These are phyloP conservation scores for Oncorhynchus gorbuscha DNA, from an alignment of 2,113 vertebrate species.

Conservation along the genomic window DNA sequence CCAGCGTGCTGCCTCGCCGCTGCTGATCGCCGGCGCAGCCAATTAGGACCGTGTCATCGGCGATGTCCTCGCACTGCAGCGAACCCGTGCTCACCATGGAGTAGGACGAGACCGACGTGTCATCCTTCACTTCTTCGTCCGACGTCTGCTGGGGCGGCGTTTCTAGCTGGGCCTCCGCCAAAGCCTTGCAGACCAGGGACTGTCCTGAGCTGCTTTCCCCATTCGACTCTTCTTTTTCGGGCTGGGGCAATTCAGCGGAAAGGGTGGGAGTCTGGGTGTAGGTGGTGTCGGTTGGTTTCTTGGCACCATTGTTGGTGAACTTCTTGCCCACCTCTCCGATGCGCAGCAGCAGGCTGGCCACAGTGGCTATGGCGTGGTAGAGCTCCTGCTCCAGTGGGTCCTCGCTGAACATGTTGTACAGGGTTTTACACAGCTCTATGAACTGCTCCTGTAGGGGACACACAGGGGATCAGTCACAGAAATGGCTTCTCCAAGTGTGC, in stretches of 20 bases:
- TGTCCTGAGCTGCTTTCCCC: conserved; percentile 38
- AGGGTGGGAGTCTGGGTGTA: conserved; percentile 4
- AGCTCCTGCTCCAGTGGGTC: conserved; percentile 87
- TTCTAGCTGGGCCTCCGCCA: conserved; percentile 69
- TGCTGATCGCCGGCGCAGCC: conserved; percentile 72
- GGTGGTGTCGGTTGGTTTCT: conserved; percentile 64
- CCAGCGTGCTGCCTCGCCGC: conserved; percentile 75
- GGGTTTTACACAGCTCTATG: conserved; percentile 95
- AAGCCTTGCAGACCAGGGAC: conserved; percentile 53
- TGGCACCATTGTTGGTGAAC: conserved; percentile 76
- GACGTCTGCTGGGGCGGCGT: conserved; percentile 66
- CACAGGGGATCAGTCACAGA: not conserved
- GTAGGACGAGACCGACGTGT: conserved; percentile 91
- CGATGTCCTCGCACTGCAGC: conserved; percentile 88
- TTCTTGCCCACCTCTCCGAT: conserved; percentile 96
- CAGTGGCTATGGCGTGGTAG: conserved; percentile 94
- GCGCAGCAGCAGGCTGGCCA: conserved; percentile 90
- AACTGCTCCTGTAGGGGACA: conserved; percentile 87
- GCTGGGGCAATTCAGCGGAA: not conserved
- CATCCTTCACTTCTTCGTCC: conserved; percentile 88
- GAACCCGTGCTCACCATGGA: conserved; percentile 89
- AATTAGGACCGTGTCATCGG: conserved; percentile 85
- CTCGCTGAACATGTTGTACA: conserved; percentile 98
- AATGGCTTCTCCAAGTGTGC: not conserved
- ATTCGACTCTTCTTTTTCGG: conserved; percentile 35